Conservation (phyloP, 2,888 invertebrate species). For the Eremobia ochroleuca region DNA sequence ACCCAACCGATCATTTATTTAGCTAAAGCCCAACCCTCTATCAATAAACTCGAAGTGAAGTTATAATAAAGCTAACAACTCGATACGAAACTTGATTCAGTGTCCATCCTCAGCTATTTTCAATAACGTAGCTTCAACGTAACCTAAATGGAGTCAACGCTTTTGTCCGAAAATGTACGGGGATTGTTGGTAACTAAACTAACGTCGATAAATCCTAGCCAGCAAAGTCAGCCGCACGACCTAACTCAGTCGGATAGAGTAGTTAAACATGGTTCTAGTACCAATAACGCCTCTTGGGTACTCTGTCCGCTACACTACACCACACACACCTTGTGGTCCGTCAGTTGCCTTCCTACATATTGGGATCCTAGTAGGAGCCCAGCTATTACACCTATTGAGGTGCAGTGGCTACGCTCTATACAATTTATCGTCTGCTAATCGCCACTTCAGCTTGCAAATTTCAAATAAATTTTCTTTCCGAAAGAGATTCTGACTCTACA, state of each 20-base stretch:
- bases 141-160: neutral
- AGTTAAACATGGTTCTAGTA: neutral
- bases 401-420: neutral
- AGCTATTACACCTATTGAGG: neutral
- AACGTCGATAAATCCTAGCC: neutral
- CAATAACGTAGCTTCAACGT: neutral
- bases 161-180: neutral
- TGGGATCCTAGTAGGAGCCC: neutral
- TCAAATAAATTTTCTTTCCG: neutral
- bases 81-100: constrained; percentile 19
- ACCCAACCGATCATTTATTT: constrained; percentile 45
- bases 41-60: constrained; percentile 27
- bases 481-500: neutral
- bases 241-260: neutral
- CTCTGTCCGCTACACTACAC: neutral
- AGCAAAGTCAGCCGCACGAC: neutral
- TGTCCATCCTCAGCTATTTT: constrained; percentile 5
- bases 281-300: neutral
- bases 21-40: constrained; percentile 11
- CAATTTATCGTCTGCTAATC: neutral
- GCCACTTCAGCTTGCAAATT: neutral
- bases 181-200: neutral
- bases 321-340: neutral
- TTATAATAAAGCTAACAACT: constrained; percentile 26
- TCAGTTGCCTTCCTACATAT: neutral